Percentiles rank a stretch among this genome's conserved stretches.
Conservation (phyloP, 1,140 invertebrate genomes). For the Cydia pomonella region DNA sequence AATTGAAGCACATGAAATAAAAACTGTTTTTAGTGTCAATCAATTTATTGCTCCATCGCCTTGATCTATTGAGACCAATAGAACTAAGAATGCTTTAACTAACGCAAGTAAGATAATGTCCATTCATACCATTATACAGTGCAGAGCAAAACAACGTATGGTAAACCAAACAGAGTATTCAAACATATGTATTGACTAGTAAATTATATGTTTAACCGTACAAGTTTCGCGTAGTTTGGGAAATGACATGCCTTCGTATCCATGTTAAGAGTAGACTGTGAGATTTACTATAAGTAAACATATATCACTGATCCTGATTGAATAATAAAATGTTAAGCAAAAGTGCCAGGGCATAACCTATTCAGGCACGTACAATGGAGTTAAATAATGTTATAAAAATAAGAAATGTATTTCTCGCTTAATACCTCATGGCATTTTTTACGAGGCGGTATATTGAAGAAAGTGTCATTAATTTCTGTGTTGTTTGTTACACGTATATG, state of each 20-base stretch:
- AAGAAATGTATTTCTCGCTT: too few species aligned
- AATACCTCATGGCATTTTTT: too few species aligned
- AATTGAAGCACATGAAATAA: background rate
- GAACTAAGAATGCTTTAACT: slow-evolving; percentile 52
- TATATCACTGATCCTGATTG: background rate
- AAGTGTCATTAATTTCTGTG: too few species aligned
- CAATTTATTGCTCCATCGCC: background rate
- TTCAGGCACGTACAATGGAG: background rate
- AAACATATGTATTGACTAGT: slow-evolving; percentile 13
- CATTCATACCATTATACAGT: slow-evolving; percentile 5
- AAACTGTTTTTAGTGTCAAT: background rate
- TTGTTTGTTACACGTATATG: too few species aligned
- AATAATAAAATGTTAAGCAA: background rate
- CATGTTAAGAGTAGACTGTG: slow-evolving; percentile 26
- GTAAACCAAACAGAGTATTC: slow-evolving; percentile 9
- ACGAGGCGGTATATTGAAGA: too few species aligned
- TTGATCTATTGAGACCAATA: slow-evolving; percentile 51
- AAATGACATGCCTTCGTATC: slow-evolving; percentile 30
- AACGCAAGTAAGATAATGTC: slow-evolving; percentile 35
- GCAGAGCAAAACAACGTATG: slow-evolving; percentile 24
- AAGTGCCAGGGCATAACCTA: background rate
- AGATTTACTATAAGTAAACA: background rate
- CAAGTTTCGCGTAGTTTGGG: slow-evolving; percentile 1
- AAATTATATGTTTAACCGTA: background rate
- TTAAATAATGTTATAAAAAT: background rate